phyloP scores from a whole-genome alignment of 92 coral and sea anemone species.

The Zoanthus sansibaricus region DNA sequence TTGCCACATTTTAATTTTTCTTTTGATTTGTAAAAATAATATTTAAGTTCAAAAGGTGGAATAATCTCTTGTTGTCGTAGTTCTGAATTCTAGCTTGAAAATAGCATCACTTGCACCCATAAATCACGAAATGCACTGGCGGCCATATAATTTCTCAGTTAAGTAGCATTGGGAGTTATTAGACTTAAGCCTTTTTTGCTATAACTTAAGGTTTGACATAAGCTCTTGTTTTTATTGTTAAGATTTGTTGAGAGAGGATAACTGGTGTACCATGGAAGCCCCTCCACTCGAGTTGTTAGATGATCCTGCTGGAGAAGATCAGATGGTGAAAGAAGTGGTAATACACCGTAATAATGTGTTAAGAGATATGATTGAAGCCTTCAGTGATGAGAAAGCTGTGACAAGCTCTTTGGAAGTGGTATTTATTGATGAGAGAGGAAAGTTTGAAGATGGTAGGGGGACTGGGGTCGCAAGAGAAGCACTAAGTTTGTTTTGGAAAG shows the following conservation, averaged over 20 bases:
- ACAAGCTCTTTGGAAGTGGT: not conserved
- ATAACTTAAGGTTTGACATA: constrained; percentile 11
- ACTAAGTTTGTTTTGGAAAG: constrained; percentile 56
- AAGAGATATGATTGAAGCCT: not conserved
- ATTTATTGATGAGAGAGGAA: constrained; percentile 44
- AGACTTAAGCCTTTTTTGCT: not conserved
- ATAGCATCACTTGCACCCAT: constrained; percentile 54
- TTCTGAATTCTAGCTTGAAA: too few species aligned
- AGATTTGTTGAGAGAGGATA: not conserved
- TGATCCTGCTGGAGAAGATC: constrained; percentile 11
- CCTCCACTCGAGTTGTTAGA: constrained; percentile 4
- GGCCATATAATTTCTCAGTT: not conserved
- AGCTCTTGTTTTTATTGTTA: constrained; percentile 13
- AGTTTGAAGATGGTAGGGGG: constrained; percentile 57
- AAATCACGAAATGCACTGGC: constrained; percentile 53
- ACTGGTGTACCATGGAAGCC: constrained; percentile 11
- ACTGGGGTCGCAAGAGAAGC: constrained; percentile 58
- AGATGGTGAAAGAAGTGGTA: constrained; percentile 5
- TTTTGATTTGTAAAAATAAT: too few species aligned
- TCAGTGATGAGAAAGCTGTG: not conserved
- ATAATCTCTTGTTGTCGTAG: too few species aligned
- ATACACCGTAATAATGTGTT: constrained; percentile 1
- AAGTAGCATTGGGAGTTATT: not conserved
- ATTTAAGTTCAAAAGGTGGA: too few species aligned
- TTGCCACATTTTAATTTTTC: too few species aligned